Evolutionary conservation across 2,113 vertebrate species (phyloP).

Genomic region (Ciconia boyciana): DNA sequence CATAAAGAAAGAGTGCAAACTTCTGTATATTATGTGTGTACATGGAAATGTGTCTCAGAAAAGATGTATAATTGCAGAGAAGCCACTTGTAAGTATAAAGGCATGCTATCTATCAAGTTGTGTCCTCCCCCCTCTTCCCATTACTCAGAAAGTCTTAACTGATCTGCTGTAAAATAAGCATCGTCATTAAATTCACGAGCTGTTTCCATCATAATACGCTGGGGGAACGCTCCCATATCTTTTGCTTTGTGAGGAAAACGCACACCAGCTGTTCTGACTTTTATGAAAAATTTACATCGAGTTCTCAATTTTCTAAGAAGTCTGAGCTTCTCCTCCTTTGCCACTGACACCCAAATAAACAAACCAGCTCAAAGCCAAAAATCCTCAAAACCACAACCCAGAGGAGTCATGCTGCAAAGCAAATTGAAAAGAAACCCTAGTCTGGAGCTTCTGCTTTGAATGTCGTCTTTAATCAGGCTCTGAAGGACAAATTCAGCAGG

Average conservation of each 20-base stretch:
- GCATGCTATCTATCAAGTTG: neutral
- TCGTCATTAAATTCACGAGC: fast-evolving
- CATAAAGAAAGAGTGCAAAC: neutral
- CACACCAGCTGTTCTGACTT: neutral
- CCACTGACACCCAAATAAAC: neutral
- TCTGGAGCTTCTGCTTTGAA: neutral
- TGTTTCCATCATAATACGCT: neutral
- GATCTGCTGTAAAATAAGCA: neutral
- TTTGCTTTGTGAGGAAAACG: neutral
- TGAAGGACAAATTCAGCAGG: neutral
- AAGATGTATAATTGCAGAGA: neutral
- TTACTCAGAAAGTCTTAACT: neutral
- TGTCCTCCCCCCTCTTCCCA: neutral
- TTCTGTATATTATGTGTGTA: neutral
- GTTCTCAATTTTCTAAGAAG: neutral
- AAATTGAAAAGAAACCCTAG: neutral
- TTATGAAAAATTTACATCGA: neutral
- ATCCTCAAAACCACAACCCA: neutral
- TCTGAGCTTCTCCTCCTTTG: constrained; percentile 3
- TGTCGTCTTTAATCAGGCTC: constrained; percentile 15
- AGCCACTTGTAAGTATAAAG: too few species aligned
- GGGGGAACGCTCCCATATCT: neutral
- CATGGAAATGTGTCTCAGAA: neutral
- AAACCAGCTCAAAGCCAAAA: neutral
- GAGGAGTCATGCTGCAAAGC: neutral